Conservation (phyloP, 2,113 vertebrate species). For the Ibidorhyncha struthersii region DNA sequence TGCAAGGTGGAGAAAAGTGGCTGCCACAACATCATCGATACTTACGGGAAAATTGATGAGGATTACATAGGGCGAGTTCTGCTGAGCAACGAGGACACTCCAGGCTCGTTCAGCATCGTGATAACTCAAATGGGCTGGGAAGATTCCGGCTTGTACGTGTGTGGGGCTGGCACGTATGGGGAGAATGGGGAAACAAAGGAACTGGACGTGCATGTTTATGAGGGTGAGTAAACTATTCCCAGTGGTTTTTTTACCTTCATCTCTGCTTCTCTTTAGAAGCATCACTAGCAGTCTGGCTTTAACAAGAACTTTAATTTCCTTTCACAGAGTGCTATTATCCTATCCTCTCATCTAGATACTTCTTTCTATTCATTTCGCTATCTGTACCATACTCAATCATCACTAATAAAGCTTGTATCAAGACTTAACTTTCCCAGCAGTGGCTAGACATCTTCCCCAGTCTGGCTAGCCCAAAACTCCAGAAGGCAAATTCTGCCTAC, state of each 20-base stretch:
- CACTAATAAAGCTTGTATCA: background rate
- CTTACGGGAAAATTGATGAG: rapidly evolving
- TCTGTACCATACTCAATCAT: rapidly evolving
- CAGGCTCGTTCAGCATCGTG: background rate
- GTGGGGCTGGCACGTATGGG: background rate
- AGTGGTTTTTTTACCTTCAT: background rate
- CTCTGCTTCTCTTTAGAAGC: background rate
- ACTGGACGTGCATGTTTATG: conserved; percentile 71
- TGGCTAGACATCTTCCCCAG: background rate
- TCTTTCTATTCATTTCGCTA: background rate
- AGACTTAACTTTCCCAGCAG: background rate
- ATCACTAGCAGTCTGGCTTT: background rate
- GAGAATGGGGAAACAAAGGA: background rate
- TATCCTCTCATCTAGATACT: background rate
- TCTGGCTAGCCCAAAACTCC: background rate
- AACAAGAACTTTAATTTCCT: background rate
- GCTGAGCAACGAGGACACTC: rapidly evolving
- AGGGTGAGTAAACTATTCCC: conserved; percentile 57
- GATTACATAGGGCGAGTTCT: conserved; percentile 52
- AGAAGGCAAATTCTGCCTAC: background rate
- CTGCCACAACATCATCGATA: conserved; percentile 54
- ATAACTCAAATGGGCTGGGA: conserved; percentile 62
- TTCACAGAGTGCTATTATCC: background rate
- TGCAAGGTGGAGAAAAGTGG: conserved; percentile 14
- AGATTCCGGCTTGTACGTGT: conserved; percentile 67